Evolutionary conservation across 2,888 invertebrate species (phyloP).

Genomic region (Noctuana brunneofusca): DNA sequence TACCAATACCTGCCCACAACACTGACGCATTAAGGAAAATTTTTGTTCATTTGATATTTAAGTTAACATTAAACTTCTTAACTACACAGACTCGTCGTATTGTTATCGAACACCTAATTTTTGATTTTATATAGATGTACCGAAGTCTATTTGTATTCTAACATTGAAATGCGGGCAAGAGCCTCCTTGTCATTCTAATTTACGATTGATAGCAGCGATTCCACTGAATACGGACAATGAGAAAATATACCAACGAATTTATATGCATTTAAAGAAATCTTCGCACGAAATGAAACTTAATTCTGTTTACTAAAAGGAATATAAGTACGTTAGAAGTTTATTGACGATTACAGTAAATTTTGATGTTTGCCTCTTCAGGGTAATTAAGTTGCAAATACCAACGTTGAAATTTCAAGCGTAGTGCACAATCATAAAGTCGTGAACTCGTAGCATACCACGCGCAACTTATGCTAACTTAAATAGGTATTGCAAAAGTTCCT

Average conservation of each 20-base stretch:
- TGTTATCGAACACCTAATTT: too few species aligned
- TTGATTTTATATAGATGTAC: too few species aligned
- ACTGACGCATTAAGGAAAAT: too few species aligned
- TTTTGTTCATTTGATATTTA: too few species aligned
- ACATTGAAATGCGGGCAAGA: not conserved
- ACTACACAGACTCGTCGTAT: too few species aligned
- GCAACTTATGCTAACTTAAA: conserved; percentile 41
- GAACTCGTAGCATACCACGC: conserved; percentile 13
- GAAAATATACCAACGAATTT: not conserved
- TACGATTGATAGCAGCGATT: not conserved
- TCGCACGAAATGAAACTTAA: not conserved
- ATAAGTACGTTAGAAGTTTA: not conserved
- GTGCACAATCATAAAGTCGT: not conserved
- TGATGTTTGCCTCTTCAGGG: not conserved
- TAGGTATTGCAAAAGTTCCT: conserved; percentile 57
- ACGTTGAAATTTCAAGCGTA: conserved; percentile 14
- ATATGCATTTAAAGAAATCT: not conserved
- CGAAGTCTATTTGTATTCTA: not conserved
- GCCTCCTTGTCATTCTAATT: not conserved
- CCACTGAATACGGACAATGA: not conserved
- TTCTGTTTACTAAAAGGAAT: not conserved
- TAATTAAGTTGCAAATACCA: conserved; percentile 12
- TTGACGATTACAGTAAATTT: not conserved
- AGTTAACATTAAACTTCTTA: too few species aligned
- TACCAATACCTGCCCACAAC: too few species aligned